These are phyloP conservation scores for Halictus ligatus DNA, from an alignment of 2,888 invertebrate genomes.

Conservation along the genomic window DNA sequence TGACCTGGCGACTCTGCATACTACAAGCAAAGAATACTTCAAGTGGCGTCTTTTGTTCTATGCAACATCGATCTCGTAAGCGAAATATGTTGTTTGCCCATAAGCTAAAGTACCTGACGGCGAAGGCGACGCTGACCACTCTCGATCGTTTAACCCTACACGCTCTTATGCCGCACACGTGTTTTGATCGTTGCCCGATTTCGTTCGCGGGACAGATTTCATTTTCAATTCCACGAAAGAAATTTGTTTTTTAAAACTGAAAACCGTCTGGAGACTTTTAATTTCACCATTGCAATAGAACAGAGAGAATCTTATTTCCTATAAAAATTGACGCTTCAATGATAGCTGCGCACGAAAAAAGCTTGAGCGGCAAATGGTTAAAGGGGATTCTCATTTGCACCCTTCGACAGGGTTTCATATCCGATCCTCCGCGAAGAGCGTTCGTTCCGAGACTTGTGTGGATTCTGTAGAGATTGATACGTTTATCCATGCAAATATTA, in stretches of 20 bases:
- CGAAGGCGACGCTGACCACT: conserved; percentile 19
- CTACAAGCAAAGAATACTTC: neutral
- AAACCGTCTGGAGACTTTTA: too few relatives aligned
- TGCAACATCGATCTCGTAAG: conserved; percentile 19
- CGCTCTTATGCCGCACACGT: neutral
- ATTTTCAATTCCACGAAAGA: too few relatives aligned
- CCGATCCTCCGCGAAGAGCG: conserved; percentile 25
- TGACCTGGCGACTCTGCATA: neutral
- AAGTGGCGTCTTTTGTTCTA: neutral
- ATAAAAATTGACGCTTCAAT: too few relatives aligned
- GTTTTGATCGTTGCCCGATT: too few relatives aligned
- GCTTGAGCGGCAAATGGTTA: conserved; percentile 4
- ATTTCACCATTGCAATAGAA: too few relatives aligned
- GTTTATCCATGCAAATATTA: neutral
- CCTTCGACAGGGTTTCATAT: conserved; percentile 24
- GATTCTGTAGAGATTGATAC: neutral
- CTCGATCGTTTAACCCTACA: conserved; percentile 32
- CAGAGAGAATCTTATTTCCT: too few relatives aligned
- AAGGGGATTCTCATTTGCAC: conserved; percentile 46
- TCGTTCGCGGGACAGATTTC: neutral
- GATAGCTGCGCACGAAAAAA: neutral
- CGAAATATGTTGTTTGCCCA: conserved; percentile 13
- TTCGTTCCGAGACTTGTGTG: conserved; percentile 1
- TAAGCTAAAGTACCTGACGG: conserved; percentile 7
- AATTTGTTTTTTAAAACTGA: too few relatives aligned